Conservation (phyloP, 2,797 vertebrate species). For the Enteromius afrohamiltoni region DNA sequence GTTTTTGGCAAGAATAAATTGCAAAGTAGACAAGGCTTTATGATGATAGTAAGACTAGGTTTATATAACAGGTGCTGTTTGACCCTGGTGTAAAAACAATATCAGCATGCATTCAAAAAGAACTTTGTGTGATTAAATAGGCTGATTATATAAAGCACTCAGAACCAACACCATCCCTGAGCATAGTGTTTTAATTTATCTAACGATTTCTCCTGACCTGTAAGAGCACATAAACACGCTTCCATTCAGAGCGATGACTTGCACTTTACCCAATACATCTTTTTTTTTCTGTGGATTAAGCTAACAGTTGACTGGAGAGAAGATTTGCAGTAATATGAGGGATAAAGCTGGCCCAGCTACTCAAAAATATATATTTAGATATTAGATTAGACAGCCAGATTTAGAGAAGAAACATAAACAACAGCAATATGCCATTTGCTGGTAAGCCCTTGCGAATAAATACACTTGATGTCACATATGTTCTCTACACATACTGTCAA, state of each 20-base stretch:
- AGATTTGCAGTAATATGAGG: slow-evolving; percentile 76
- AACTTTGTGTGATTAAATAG: slow-evolving; percentile 19
- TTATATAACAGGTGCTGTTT: slow-evolving; percentile 31
- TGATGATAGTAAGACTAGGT: slow-evolving; percentile 7
- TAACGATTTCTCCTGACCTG: slow-evolving; percentile 13
- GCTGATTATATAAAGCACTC: slow-evolving; percentile 30
- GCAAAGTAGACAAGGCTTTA: background rate
- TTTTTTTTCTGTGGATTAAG: slow-evolving; percentile 62
- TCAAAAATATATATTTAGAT: slow-evolving; percentile 68
- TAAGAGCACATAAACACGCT: slow-evolving; percentile 23
- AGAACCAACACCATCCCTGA: background rate
- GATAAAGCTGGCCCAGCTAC: slow-evolving; percentile 70
- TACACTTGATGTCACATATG: slow-evolving; percentile 58
- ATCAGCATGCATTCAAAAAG: slow-evolving; percentile 19
- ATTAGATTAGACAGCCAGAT: slow-evolving; percentile 75
- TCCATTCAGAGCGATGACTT: slow-evolving; percentile 45
- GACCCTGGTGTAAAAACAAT: slow-evolving; percentile 16
- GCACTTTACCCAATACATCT: slow-evolving; percentile 63
- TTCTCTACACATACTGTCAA: slow-evolving; percentile 36
- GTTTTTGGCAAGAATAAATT: slow-evolving; percentile 1
- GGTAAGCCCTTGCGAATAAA: slow-evolving; percentile 53
- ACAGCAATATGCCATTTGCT: slow-evolving; percentile 69
- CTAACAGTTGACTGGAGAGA: slow-evolving; percentile 59
- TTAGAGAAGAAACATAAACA: slow-evolving; percentile 65
- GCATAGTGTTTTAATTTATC: slow-evolving; percentile 26